Percentiles rank a stretch among this genome's conserved stretches.
Conservation (phyloP, 2,797 vertebrate species). For the Gallirallus australis region DNA sequence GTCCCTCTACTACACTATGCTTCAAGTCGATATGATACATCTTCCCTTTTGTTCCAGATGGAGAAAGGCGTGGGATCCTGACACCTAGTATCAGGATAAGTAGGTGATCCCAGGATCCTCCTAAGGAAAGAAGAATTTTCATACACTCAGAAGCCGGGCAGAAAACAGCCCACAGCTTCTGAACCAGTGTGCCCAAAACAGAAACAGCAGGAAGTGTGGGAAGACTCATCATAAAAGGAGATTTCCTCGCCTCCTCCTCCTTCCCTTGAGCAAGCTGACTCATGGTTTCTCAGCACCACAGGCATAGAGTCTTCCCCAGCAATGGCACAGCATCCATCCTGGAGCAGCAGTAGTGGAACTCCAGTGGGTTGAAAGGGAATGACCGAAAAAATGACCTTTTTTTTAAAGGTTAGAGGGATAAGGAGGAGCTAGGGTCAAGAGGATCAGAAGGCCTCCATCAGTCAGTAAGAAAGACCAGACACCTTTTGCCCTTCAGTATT, state of each 20-base stretch:
- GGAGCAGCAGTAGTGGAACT: not conserved
- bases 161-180: constrained; percentile 49
- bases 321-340: not conserved
- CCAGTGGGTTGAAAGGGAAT: not conserved
- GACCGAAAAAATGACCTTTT: not conserved
- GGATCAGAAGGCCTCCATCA: not conserved
- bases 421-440: not conserved
- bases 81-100: constrained; percentile 16
- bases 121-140: constrained; percentile 1
- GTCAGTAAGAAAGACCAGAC: not conserved
- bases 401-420: not conserved
- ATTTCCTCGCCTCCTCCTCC: constrained; percentile 48
- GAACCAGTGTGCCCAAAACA: constrained; percentile 45
- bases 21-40: not conserved
- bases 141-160: not conserved
- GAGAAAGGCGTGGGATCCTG: not conserved
- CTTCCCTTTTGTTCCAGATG: not conserved
- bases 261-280: constrained; percentile 62
- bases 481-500: not conserved
- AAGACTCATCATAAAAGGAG: constrained; percentile 52
- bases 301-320: not conserved
- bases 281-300: constrained; percentile 38
- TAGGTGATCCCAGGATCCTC: not conserved
- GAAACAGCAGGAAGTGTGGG: constrained; percentile 62
- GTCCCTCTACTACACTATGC: rapidly evolving